Base-by-base conservation (phyloP, 2,113 vertebrate genomes). In the Caloenas nicobarica region DNA sequence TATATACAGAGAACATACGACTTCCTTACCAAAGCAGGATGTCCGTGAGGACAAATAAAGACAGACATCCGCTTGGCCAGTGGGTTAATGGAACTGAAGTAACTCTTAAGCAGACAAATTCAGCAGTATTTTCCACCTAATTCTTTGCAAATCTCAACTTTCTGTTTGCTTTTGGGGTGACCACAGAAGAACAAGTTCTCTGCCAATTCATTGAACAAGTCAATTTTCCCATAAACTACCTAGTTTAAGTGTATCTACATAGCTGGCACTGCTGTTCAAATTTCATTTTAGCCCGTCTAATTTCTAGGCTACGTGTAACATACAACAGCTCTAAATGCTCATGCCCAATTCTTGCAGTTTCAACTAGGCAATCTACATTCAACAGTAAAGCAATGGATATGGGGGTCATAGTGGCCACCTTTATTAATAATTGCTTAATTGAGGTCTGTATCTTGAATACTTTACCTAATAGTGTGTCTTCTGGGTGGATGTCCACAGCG, bases 391-490 rank as follows among this genome's bases (percentile, higher is more conserved):
- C 71, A 65, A 28, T 5, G 12, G 26, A 21, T 26, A 61, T 7
- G 23, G 15, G 46, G 31, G 26, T 18, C 73, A 65, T 11, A 50
- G 28, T 10, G 36, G 25, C 3, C 54, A 61, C 42, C 36, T 56
- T 70, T 56, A 62, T 23, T 61, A 51, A 34, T 23, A 71, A 61
- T 2, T 3, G 1, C 36, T 62, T 46, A 57, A 46, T n/a, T 4
- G 4, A 92, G n/a, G 19, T 71, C 65, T 78, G 33, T 9, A 58
- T 72, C 25, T 54, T 0, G 0, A 24, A 38, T 28, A 69, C 78
- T 3, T 31, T 98, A 99, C 99, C 99, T 46, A 99, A 94, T 17
- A 99, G 92, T 7, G 98, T 98, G 93, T 99, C 99, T 91, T 99
- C 99, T 2, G 99, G 99, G 68, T 99, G 99, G 73, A 99, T 94